A percentile compares a stretch with the other conserved stretches of the same genome.
phyloP scores from a whole-genome alignment of 2,888 invertebrate species.

The Idaea dimidiata region DNA sequence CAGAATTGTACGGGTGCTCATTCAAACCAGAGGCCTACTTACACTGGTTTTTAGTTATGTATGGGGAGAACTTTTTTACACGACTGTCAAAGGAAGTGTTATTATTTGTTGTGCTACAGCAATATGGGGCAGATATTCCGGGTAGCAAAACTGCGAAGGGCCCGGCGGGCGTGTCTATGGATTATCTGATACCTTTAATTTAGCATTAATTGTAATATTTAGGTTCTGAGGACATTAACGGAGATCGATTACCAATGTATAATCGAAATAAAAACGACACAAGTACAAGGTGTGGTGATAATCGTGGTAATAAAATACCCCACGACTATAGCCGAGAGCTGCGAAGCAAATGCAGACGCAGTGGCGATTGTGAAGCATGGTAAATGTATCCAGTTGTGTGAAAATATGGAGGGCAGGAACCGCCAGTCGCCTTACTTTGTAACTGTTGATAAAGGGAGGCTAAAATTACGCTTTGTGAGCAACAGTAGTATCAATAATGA shows the following conservation, averaged over 20 bases:
- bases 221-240: slow-evolving; percentile 59
- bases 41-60: too few relatives aligned
- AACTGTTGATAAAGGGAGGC: slow-evolving; percentile 40
- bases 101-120: too few relatives aligned
- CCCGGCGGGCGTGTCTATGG: not conserved
- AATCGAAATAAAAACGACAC: slow-evolving; percentile 59
- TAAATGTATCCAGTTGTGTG: slow-evolving; percentile 52
- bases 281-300: slow-evolving; percentile 33
- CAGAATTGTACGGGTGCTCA: too few relatives aligned
- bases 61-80: too few relatives aligned
- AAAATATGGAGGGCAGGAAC: slow-evolving; percentile 35
- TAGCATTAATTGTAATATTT: not conserved
- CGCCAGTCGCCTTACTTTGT: slow-evolving; percentile 44
- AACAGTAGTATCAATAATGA: slow-evolving; percentile 68
- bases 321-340: slow-evolving; percentile 46
- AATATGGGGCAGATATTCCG: too few relatives aligned
- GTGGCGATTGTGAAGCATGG: slow-evolving; percentile 51
- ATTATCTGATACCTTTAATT: not conserved
- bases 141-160: too few relatives aligned
- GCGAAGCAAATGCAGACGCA: slow-evolving; percentile 48
- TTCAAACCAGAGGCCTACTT: too few relatives aligned
- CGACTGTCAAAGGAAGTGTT: too few relatives aligned
- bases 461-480: slow-evolving; percentile 58
- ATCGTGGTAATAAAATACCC: slow-evolving; percentile 61
- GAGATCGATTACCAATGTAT: slow-evolving; percentile 60